phyloP scores from a whole-genome alignment of 1,140 invertebrate species.

The Arion vulgaris region DNA sequence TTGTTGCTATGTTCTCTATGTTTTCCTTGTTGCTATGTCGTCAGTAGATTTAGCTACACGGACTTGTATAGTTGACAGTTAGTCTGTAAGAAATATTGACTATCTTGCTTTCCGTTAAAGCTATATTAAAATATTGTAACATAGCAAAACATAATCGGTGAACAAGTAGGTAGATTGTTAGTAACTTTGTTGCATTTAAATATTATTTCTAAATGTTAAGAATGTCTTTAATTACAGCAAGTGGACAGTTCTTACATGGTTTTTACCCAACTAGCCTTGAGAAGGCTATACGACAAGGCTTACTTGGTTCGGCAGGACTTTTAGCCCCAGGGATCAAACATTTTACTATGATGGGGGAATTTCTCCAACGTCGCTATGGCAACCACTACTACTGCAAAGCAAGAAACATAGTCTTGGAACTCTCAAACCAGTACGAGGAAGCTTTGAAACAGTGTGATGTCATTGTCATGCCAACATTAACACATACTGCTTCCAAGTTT shows the following conservation, averaged over 20 bases:
- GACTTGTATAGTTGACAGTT: too few species aligned
- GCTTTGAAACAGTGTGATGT: conserved; percentile 55
- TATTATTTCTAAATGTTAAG: background rate
- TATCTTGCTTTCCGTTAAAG: too few species aligned
- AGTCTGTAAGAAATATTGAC: too few species aligned
- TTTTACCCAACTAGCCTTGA: conserved; percentile 42
- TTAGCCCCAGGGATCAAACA: conserved; percentile 41
- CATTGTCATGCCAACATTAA: conserved; percentile 59
- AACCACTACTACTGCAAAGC: conserved; percentile 51
- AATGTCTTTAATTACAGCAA: conserved; percentile 15
- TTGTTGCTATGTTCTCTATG: too few species aligned
- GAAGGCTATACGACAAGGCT: conserved; percentile 39
- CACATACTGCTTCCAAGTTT: conserved; percentile 46
- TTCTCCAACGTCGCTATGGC: conserved; percentile 47
- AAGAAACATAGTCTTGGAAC: conserved; percentile 46
- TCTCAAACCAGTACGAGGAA: conserved; percentile 50
- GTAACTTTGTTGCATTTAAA: background rate
- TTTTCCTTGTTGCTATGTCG: too few species aligned
- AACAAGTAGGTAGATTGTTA: too few species aligned
- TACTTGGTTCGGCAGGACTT: conserved; percentile 10
- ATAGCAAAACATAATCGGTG: too few species aligned
- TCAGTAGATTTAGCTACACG: too few species aligned
- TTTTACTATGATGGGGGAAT: conserved; percentile 38
- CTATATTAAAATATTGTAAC: too few species aligned
- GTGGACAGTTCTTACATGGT: conserved; percentile 19